Evolutionary conservation across 2,797 vertebrate species (phyloP).

Genomic region (Pangasius macronema): DNA sequence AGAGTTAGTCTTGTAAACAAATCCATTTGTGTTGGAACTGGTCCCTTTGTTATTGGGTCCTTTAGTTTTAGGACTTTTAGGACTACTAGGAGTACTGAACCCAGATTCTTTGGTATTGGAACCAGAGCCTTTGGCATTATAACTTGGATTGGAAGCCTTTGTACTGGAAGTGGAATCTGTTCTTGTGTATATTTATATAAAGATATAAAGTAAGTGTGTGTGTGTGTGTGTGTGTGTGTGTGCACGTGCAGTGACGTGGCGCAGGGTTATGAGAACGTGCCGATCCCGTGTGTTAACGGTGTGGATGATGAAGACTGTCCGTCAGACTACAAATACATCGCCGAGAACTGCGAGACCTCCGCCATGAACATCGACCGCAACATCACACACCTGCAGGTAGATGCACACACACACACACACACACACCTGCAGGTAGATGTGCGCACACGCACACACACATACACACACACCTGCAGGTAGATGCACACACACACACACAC

Average conservation of each 20-base stretch:
- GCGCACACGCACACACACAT: not conserved
- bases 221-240: slow-evolving; percentile 19
- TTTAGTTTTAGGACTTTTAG: not conserved
- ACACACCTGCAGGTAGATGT: no score
- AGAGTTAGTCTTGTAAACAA: no score
- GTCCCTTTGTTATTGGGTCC: not conserved
- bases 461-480: not conserved
- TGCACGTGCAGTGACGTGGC: slow-evolving; percentile 81
- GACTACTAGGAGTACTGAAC: not conserved
- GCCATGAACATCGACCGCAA: slow-evolving; percentile 96
- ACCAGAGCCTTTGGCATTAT: not conserved
- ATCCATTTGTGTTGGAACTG: not conserved
- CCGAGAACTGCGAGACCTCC: slow-evolving; percentile 93
- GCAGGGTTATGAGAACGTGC: slow-evolving; percentile 89
- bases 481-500: not conserved
- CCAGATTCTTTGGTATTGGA: not conserved
- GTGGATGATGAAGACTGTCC: slow-evolving; percentile 90
- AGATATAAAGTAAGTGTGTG: not conserved
- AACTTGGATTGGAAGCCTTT: not conserved
- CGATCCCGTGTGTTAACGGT: slow-evolving; percentile 90
- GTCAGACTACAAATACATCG: slow-evolving; percentile 91
- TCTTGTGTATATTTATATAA: not conserved
- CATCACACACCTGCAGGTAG: slow-evolving; percentile 90
- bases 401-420: slow-evolving; percentile 16
- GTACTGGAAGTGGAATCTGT: not conserved